Evolutionary conservation across 2,113 vertebrate genomes (phyloP).

Genomic region (Pelvicachromis taeniatus): DNA sequence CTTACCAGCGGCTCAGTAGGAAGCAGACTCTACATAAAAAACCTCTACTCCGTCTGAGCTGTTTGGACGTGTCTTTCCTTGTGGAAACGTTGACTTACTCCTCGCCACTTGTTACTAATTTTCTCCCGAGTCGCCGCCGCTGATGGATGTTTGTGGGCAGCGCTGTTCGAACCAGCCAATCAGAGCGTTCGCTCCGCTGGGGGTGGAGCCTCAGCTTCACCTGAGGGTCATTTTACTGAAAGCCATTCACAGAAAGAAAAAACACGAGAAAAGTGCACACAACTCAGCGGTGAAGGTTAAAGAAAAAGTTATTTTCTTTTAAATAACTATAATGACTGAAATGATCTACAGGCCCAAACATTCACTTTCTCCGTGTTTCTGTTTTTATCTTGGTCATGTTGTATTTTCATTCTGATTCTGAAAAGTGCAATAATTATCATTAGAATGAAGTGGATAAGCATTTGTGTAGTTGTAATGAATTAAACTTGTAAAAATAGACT

Average conservation of each 20-base stretch:
- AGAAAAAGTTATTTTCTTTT: not conserved
- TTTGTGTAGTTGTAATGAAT: not conserved
- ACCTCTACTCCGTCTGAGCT: not conserved
- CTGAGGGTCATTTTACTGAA: constrained; percentile 48
- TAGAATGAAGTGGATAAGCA: not conserved
- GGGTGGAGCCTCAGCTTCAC: constrained; percentile 33
- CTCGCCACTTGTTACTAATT: not conserved
- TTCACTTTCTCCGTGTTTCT: not conserved
- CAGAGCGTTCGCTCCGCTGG: not conserved
- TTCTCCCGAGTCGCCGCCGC: not conserved
- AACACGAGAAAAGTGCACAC: not conserved
- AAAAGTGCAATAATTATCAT: not conserved
- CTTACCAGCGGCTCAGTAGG: constrained; percentile 15
- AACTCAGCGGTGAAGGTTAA: not conserved
- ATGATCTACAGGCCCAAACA: not conserved
- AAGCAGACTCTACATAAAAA: not conserved
- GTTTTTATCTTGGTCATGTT: not conserved
- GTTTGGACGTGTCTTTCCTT: not conserved
- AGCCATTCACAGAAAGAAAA: not conserved
- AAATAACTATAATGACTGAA: not conserved
- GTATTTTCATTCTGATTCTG: not conserved
- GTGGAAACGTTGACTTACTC: not conserved
- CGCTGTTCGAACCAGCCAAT: constrained; percentile 70
- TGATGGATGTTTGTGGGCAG: constrained; percentile 15
- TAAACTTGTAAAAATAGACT: not conserved